phyloP scores from a whole-genome alignment of 2,888 invertebrate genomes.

The Calameuta filiformis region DNA sequence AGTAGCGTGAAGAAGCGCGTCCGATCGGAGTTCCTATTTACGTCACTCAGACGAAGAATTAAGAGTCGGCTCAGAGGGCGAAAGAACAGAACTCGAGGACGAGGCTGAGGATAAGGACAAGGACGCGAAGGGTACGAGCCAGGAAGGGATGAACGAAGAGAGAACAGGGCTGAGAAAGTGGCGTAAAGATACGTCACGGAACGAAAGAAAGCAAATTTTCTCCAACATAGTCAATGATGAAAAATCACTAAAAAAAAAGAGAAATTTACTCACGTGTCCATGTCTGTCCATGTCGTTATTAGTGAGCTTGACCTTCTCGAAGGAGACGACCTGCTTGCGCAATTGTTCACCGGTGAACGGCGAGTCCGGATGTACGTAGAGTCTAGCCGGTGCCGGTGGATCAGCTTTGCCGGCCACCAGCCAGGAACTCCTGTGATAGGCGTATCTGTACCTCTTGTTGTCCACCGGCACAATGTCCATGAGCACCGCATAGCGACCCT shows the following conservation, averaged over 20 bases:
- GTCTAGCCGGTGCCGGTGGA: conserved; percentile 91
- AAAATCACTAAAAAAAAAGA: no score
- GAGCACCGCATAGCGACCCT: conserved; percentile 90
- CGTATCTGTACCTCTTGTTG: conserved; percentile 95
- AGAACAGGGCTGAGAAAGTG: neutral
- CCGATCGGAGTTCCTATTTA: conserved; percentile 53
- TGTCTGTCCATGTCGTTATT: conserved; percentile 98
- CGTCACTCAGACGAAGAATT: conserved; percentile 55
- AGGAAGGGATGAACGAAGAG: neutral
- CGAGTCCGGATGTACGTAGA: conserved; percentile 97
- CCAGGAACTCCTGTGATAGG: conserved; percentile 98
- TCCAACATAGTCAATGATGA: no score
- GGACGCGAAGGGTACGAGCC: conserved; percentile 1
- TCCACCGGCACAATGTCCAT: conserved; percentile 98
- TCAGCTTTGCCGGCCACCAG: conserved; percentile 98
- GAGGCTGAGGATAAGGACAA: conserved; percentile 23
- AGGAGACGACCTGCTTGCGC: conserved; percentile 95
- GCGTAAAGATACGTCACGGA: neutral
- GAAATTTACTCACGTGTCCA: conserved; percentile 81
- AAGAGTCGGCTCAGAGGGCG: conserved; percentile 23
- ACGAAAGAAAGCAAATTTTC: no score
- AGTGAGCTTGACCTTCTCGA: conserved; percentile 98
- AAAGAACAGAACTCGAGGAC: neutral
- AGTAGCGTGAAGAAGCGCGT: conserved; percentile 50
- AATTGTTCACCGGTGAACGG: conserved; percentile 96